phyloP scores from a whole-genome alignment of 2,888 invertebrate species.

The Eilema caniola region DNA sequence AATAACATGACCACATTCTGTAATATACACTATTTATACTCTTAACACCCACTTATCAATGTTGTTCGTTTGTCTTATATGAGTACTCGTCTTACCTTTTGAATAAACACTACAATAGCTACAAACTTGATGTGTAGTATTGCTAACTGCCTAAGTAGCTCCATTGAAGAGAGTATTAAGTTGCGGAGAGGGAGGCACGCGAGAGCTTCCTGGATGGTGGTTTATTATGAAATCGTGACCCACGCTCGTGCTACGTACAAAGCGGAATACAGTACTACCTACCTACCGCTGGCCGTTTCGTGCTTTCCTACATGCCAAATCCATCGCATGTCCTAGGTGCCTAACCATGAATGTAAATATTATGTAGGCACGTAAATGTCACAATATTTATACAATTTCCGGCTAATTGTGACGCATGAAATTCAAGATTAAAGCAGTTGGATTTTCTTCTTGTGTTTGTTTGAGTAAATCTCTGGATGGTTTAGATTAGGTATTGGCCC shows the following conservation, averaged over 20 bases:
- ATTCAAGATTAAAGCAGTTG: too few species aligned
- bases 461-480: too few species aligned
- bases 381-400: not conserved
- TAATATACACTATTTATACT: too few species aligned
- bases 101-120: not conserved
- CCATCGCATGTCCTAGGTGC: conserved; percentile 31
- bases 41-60: too few species aligned
- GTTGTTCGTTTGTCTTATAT: too few species aligned
- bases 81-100: too few species aligned
- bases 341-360: conserved; percentile 11
- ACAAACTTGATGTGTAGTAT: not conserved
- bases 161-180: conserved; percentile 8
- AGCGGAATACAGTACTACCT: conserved; percentile 32
- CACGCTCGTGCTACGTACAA: conserved; percentile 47
- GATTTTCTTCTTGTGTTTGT: too few species aligned
- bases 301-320: conserved; percentile 38
- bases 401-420: not conserved
- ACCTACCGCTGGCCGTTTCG: conserved; percentile 39
- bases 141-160: not conserved
- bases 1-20: too few species aligned
- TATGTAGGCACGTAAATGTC: conserved; percentile 33
- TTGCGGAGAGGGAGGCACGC: conserved; percentile 19
- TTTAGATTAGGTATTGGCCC: too few species aligned
- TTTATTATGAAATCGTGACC: conserved; percentile 66
- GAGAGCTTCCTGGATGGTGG: conserved; percentile 57